These are phyloP conservation scores for human DNA, from an alignment of 2,113 vertebrate genomes.

Conservation along the genomic window GRCh38 chrX:105765001-105765500, in stretches of 20 bases:
- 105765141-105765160: slow-evolving; percentile 84
- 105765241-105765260: slow-evolving; percentile 88
- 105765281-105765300: slow-evolving; percentile 85
- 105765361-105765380: slow-evolving; percentile 76
- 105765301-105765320: slow-evolving; percentile 85
- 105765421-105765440: slow-evolving; percentile 65
- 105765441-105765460: slow-evolving; percentile 59
- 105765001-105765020: slow-evolving; percentile 10
- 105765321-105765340: slow-evolving; percentile 84
- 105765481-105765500: slow-evolving; percentile 39
- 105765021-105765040: slow-evolving; percentile 35
- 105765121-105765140: slow-evolving; percentile 79
- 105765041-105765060: not conserved
- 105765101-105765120: slow-evolving; percentile 45
- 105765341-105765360: slow-evolving; percentile 71
- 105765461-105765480: slow-evolving; percentile 62
- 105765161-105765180: slow-evolving; percentile 88
- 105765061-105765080: slow-evolving; percentile 19
- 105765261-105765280: slow-evolving; percentile 87
- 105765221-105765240: slow-evolving; percentile 87
- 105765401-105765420: not conserved
- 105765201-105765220: slow-evolving; percentile 88
- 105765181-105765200: slow-evolving; percentile 86
- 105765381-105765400: slow-evolving; percentile 38
- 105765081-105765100: not conserved